These are phyloP conservation scores for Tachina lurida DNA, from an alignment of 2,888 invertebrate genomes.

Conservation along the genomic window DNA sequence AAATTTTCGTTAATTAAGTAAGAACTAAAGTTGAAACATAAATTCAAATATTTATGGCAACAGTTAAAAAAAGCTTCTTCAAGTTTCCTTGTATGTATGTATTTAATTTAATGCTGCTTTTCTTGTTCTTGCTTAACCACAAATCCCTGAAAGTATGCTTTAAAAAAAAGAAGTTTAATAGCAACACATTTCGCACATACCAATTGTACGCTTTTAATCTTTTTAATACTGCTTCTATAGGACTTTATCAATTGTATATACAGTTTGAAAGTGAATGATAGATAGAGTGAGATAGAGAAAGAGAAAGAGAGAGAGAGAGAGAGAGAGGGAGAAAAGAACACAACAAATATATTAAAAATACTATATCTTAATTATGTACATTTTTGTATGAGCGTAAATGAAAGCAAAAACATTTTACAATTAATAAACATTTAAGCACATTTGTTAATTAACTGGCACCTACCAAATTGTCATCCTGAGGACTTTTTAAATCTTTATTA, in stretches of 20 bases:
- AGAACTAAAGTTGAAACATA: neutral
- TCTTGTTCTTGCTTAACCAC: neutral
- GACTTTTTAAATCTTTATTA: conserved; percentile 21
- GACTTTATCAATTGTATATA: conserved; percentile 40
- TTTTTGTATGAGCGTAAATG: too few species aligned
- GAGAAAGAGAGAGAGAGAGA: conserved; percentile 32
- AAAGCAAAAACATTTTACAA: conserved; percentile 1
- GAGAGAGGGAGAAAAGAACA: conserved; percentile 25
- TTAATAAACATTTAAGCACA: neutral
- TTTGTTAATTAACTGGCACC: conserved; percentile 5
- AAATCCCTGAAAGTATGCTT: conserved; percentile 2
- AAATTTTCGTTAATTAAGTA: neutral
- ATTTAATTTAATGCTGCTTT: neutral
- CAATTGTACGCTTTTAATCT: conserved; percentile 78
- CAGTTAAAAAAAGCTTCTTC: neutral
- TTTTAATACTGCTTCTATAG: conserved; percentile 74
- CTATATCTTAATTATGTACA: too few species aligned
- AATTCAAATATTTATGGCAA: conserved; percentile 17
- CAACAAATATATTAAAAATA: conserved; percentile 32
- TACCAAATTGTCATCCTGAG: conserved; percentile 38
- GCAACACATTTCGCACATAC: conserved; percentile 74
- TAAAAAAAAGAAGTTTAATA: neutral
- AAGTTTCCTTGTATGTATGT: neutral
- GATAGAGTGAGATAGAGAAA: conserved; percentile 3
- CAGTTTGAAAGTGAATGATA: conserved; percentile 19